These are phyloP conservation scores for Epinotia demarniana DNA, from an alignment of 2,888 invertebrate genomes.

Conservation along the genomic window DNA sequence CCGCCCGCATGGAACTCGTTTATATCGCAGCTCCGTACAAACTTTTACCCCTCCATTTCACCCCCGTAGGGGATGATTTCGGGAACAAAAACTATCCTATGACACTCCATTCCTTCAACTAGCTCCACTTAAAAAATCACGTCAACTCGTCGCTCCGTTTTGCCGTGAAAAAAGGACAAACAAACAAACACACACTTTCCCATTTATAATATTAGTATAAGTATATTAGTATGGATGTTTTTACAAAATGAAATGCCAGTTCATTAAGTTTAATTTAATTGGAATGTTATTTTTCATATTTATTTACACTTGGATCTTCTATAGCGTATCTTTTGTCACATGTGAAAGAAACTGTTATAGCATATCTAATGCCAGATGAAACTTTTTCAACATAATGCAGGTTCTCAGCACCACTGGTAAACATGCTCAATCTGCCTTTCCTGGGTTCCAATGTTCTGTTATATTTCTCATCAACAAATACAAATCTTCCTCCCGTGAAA, in stretches of 20 bases:
- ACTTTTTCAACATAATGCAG: conserved; percentile 93
- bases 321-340: conserved; percentile 89
- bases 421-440: conserved; percentile 91
- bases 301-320: conserved; percentile 76
- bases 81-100: too few relatives aligned
- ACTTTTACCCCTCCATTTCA: too few relatives aligned
- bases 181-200: too few relatives aligned
- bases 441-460: conserved; percentile 90
- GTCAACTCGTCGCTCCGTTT: too few relatives aligned
- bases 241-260: conserved; percentile 21
- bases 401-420: conserved; percentile 95
- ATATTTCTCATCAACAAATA: conserved; percentile 89
- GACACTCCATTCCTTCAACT: too few relatives aligned
- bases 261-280: conserved; percentile 2
- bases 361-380: conserved; percentile 89
- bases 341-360: conserved; percentile 94
- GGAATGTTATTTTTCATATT: conserved; percentile 59
- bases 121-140: too few relatives aligned
- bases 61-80: too few relatives aligned
- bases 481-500: conserved; percentile 93
- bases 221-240: too few relatives aligned
- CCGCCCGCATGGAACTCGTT: too few relatives aligned
- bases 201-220: too few relatives aligned
- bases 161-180: too few relatives aligned
- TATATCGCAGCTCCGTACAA: too few relatives aligned